These are phyloP conservation scores for Coryphaenoides rupestris DNA, from an alignment of 2,113 vertebrate genomes.

Conservation along the genomic window DNA sequence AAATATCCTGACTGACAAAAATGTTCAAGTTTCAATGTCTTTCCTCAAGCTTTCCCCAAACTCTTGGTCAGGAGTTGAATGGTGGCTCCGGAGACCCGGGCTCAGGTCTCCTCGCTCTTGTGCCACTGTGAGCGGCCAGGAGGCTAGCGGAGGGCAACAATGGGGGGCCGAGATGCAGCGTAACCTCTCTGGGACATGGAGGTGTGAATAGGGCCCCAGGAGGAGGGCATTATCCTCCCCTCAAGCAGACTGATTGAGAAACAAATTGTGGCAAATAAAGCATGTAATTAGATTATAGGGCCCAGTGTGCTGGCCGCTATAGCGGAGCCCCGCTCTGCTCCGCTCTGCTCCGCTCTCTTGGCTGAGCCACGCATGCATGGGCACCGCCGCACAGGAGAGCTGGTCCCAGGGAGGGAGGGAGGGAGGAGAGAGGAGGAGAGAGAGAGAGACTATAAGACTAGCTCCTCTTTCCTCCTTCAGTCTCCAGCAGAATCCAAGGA, in stretches of 20 bases:
- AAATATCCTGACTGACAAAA: too few species aligned
- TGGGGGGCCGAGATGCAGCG: constrained; percentile 48
- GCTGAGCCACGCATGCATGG: constrained; percentile 25
- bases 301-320: constrained; percentile 55
- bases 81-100: neutral
- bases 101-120: neutral
- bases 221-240: constrained; percentile 80
- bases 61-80: too few species aligned
- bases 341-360: constrained; percentile 39
- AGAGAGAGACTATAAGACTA: too few species aligned
- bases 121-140: neutral
- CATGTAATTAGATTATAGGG: constrained; percentile 97
- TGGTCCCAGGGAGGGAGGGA: constrained; percentile 29
- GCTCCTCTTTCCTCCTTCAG: too few species aligned
- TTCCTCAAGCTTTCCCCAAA: too few species aligned
- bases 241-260: constrained; percentile 93
- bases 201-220: constrained; percentile 78
- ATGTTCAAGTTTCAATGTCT: too few species aligned
- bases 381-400: too few species aligned
- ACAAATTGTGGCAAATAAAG: constrained; percentile 98
- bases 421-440: constrained; percentile 22
- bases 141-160: constrained; percentile 2
- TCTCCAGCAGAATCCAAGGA: too few species aligned
- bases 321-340: constrained; percentile 11
- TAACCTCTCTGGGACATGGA: constrained; percentile 72